phyloP scores from a whole-genome alignment of 2,113 vertebrate species.

The Melierax canorus region DNA sequence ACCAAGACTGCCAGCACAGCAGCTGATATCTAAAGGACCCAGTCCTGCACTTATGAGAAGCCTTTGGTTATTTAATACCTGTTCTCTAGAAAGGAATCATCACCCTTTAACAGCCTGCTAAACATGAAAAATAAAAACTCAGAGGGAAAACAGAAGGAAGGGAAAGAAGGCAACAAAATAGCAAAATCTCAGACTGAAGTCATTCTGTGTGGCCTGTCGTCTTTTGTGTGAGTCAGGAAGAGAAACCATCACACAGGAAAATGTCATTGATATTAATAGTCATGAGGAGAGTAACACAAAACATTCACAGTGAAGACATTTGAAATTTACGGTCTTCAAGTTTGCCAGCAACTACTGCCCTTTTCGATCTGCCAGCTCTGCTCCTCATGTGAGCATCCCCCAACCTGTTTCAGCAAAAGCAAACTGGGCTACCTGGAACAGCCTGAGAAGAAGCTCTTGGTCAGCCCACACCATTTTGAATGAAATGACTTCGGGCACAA shows the following conservation, averaged over 20 bases:
- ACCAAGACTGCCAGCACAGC: neutral
- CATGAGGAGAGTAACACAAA: neutral
- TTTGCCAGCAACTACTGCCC: neutral
- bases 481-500: neutral
- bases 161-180: neutral
- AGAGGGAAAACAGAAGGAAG: neutral
- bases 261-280: constrained; percentile 31
- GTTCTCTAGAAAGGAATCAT: neutral
- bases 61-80: neutral
- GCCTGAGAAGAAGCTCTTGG: neutral
- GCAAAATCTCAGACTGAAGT: neutral
- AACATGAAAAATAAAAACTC: neutral
- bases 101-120: neutral
- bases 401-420: neutral
- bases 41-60: neutral
- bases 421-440: neutral
- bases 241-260: neutral
- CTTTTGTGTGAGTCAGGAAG: neutral
- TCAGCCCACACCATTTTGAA: neutral
- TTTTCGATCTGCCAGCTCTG: neutral
- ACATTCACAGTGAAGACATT: neutral
- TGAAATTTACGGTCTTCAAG: neutral
- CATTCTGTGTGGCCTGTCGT: constrained; percentile 16
- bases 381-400: neutral
- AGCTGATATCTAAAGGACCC: neutral